Base-by-base conservation (phyloP, 2,888 invertebrate genomes). In the Argynnis bischoffii region DNA sequence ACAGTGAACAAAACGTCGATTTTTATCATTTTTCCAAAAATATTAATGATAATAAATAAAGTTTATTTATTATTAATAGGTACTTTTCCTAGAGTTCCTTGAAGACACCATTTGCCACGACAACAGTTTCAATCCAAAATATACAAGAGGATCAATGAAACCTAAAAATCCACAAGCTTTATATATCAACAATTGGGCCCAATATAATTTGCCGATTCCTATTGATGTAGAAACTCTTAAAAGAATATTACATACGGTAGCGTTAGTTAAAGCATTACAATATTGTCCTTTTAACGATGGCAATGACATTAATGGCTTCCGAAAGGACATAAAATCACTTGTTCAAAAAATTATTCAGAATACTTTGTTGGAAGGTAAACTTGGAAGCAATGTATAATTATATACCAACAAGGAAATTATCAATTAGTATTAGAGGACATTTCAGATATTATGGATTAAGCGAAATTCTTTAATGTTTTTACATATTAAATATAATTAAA, bases 261-360 rank as follows among this genome's bases (percentile, higher is more conserved):
- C 67, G 6, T 56, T 69, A 6, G 70, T 53, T 26, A 67, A 51
- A 41, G 35, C 64, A 2, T 13, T 70, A 8, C 55, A 72, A 11
- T 77, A 77, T 53, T 84, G 82, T 63, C 83, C 82, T 0, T 77
- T 76, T 55, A 65, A 55, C 15, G 35, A 50, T 31, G 18, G 55
- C 21, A n/a, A 51, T 2, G 21, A 21, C 3, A 21, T 11, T 13
- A 18, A 18, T 18, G 69, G 72, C 46, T 4, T 46, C 1, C n/a
- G 15, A 6, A 21, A 15, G 47, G 31, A 57, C 0, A n/a, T 51
- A 46, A 53, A 53, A 3, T 18, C 57, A 14, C n/a, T 65, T 59
- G 8, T 65, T 26, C 5, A 48, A 1, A 21, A 64, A 51, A 64
- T 64, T 21, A n/a, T 64, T 15, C 16, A 16, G 11, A 16, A 57